A percentile compares a stretch with the other conserved stretches of the same genome.
These are phyloP conservation scores for Rhagophthalmus giganteus DNA, from an alignment of 2,888 invertebrate species.

Conservation along the genomic window DNA sequence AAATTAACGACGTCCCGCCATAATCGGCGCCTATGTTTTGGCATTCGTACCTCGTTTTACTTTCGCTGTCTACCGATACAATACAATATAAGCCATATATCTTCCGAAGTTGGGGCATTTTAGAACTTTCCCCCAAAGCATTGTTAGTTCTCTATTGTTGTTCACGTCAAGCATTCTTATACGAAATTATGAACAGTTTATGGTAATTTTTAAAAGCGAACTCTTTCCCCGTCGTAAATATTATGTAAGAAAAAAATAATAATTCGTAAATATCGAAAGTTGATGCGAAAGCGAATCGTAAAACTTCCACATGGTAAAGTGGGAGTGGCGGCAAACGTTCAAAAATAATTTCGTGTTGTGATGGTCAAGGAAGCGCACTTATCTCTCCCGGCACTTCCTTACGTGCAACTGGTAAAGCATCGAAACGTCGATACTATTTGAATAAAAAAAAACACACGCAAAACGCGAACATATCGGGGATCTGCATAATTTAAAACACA, in stretches of 20 bases:
- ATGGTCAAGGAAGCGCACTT: slow-evolving; percentile 23
- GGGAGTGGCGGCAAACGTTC: slow-evolving; percentile 32
- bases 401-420: slow-evolving; percentile 19
- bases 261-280: too few relatives aligned
- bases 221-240: too few relatives aligned
- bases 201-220: too few relatives aligned
- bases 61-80: neutral
- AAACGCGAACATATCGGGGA: slow-evolving; percentile 4
- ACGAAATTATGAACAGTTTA: neutral
- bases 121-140: neutral
- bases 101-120: neutral
- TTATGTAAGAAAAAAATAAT: too few relatives aligned
- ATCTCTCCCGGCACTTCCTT: slow-evolving; percentile 16
- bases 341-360: slow-evolving; percentile 28
- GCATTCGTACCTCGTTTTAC: neutral
- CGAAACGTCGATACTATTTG: slow-evolving; percentile 13
- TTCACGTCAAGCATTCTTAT: neutral
- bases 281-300: slow-evolving; percentile 3
- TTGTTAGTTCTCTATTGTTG: neutral
- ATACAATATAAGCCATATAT: slow-evolving; percentile 8
- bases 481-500: slow-evolving; percentile 9
- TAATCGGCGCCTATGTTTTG: neutral
- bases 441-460: slow-evolving; percentile 22
- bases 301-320: slow-evolving; percentile 27
- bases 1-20: too few relatives aligned